A percentile compares a stretch with the other conserved stretches of the same genome.
Evolutionary conservation across 1,140 invertebrate genomes (phyloP).

Genomic region (Zaprionus inermis): DNA sequence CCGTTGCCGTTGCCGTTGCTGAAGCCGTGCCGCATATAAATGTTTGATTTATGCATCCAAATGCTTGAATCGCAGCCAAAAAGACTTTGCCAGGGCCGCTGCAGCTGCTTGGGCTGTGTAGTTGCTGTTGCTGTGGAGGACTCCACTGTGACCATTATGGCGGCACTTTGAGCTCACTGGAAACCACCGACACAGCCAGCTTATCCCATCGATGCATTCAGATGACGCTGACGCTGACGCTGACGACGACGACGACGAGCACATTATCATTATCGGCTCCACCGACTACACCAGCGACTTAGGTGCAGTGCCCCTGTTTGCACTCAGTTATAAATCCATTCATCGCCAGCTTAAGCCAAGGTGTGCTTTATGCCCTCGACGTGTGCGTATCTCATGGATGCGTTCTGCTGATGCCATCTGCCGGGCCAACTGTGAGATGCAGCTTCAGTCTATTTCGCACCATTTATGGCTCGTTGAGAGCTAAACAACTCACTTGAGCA

Average conservation of each 20-base stretch:
- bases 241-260: conserved; percentile 47
- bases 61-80: conserved; percentile 81
- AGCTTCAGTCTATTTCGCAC: conserved; percentile 33
- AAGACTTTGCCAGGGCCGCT: conserved; percentile 64
- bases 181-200: conserved; percentile 60
- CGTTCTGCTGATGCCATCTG: conserved; percentile 57
- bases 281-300: conserved; percentile 34
- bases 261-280: conserved; percentile 77
- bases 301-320: conserved; percentile 52
- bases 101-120: conserved; percentile 63
- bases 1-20: not conserved
- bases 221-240: conserved; percentile 52
- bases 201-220: conserved; percentile 62
- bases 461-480: conserved; percentile 76
- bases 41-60: conserved; percentile 82
- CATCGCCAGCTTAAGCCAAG: conserved; percentile 31
- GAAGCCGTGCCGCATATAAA: conserved; percentile 79
- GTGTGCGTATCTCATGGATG: conserved; percentile 58
- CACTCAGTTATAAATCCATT: conserved; percentile 70
- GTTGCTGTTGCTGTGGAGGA: conserved; percentile 49
- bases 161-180: conserved; percentile 74
- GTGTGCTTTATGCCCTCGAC: conserved; percentile 36
- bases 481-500: conserved; percentile 62
- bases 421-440: conserved; percentile 20
- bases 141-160: conserved; percentile 60